These are phyloP conservation scores for Channa argus DNA, from an alignment of 2,113 vertebrate genomes.

Conservation along the genomic window DNA sequence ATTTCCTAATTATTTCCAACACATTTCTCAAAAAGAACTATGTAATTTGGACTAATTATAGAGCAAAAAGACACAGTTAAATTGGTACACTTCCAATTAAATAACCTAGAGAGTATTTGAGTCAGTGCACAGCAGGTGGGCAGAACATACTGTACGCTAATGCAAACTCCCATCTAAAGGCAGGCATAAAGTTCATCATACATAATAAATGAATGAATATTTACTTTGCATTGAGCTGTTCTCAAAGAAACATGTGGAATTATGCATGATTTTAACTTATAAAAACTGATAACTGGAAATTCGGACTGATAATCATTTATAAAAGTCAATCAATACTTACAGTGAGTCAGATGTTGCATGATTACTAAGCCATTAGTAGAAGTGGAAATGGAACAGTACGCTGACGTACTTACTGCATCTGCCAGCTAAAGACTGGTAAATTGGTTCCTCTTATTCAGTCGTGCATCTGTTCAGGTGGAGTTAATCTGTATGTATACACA, in stretches of 20 bases:
- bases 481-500: neutral
- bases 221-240: neutral
- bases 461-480: neutral
- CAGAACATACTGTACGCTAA: neutral
- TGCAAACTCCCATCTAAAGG: neutral
- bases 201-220: neutral
- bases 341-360: too few species aligned
- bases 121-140: neutral
- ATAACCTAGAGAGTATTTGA: neutral
- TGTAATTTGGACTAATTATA: conserved; percentile 5
- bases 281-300: too few species aligned
- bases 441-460: neutral
- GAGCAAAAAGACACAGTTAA: neutral
- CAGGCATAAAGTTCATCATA: neutral
- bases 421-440: neutral
- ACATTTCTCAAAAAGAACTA: neutral
- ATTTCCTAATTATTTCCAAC: neutral
- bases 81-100: neutral
- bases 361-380: neutral
- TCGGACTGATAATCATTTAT: neutral
- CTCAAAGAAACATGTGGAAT: neutral
- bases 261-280: too few species aligned
- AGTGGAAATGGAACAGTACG: neutral
- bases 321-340: too few species aligned
- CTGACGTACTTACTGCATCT: neutral